Base-by-base conservation (phyloP, 1,140 invertebrate species). In the Hylaeus anthracinus region DNA sequence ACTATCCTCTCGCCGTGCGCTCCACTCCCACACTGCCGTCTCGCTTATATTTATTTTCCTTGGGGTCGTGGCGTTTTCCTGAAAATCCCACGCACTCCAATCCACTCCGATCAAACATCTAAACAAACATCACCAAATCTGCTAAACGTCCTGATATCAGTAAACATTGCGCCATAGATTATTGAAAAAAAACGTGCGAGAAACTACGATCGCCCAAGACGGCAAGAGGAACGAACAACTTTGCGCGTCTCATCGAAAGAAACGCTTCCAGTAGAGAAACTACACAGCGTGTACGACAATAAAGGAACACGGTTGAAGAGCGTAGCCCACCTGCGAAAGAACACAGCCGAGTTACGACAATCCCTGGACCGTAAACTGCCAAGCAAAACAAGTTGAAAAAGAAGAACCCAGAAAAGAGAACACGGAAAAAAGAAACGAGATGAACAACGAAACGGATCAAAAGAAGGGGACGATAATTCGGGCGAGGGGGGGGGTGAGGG, bases 331-430 rank as follows among this genome's bases (percentile, higher is more conserved):
- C 15, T 37, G 41, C 15, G 15, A 48, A 65, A 65, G 65, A 67
- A 37, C 65, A n/a, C 5, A 58, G 26, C 12, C 4, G 4, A 66
- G 61, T 79, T 79, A 79, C 71, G 61, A 48, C 61, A 12, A 56
- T 56, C 41, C 51, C n/a, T n/a, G 37, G 61, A 2, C 15, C 71
- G 69, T 79, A 79, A 79, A 79, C 77, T 64, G 77, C 64, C 77
- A 5, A 51, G 51, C 48, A 51, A 67, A 67, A 48, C 43, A n/a
- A 43, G 26, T 48, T 66, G 48, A 58, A 58, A 58, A 58, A 12
- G 5, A 5, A 66, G 64, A 39, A 41, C 26, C 26, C 26, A 39
- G 26, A 37, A 26, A 14, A 12, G 51, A 45, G 48, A 26, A 14
- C 12, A 51, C 45, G 43, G 15, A 63, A 63, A 5, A 15, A 5